Conservation (phyloP, 2,888 invertebrate species). For the Ashinkailepas kermadecensis region DNA sequence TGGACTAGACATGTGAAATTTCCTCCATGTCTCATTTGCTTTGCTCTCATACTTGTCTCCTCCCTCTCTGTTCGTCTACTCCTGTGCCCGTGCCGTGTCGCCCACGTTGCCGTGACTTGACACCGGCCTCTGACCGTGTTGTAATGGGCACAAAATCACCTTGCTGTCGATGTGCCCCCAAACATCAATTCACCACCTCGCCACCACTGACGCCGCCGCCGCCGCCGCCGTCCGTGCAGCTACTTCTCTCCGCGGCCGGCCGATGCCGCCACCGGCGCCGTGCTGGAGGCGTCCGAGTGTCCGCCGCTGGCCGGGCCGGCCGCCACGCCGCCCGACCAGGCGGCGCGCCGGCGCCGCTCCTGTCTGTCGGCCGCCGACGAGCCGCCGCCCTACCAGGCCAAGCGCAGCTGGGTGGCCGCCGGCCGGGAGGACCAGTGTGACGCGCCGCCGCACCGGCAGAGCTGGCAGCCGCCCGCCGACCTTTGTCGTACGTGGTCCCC, state of each 20-base stretch:
- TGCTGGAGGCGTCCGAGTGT: slow-evolving; percentile 9
- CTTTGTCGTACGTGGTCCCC: neutral
- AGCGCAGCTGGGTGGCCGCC: neutral
- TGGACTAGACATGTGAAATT: too few relatives aligned
- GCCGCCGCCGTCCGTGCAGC: neutral
- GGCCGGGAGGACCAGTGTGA: neutral
- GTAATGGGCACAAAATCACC: too few relatives aligned
- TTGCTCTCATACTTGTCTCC: too few relatives aligned
- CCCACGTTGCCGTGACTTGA: too few relatives aligned
- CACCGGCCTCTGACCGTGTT: too few relatives aligned
- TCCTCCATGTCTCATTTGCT: too few relatives aligned
- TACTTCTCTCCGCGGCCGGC: slow-evolving; percentile 2
- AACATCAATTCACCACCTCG: too few relatives aligned
- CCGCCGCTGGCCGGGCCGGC: slow-evolving; percentile 6
- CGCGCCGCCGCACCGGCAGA: neutral
- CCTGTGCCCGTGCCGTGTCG: too few relatives aligned
- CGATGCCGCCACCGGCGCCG: neutral
- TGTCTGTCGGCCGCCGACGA: neutral
- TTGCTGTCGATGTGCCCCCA: too few relatives aligned
- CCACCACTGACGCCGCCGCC: too few relatives aligned
- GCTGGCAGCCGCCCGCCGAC: neutral
- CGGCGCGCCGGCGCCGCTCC: slow-evolving; percentile 7
- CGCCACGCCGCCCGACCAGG: neutral
- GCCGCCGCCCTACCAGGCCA: neutral
- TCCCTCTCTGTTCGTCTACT: too few relatives aligned